A percentile compares a stretch with the other conserved stretches of the same genome.
These are phyloP conservation scores for Nasonia vitripennis DNA, from an alignment of 1,140 invertebrate species.

Conservation along the genomic window DNA sequence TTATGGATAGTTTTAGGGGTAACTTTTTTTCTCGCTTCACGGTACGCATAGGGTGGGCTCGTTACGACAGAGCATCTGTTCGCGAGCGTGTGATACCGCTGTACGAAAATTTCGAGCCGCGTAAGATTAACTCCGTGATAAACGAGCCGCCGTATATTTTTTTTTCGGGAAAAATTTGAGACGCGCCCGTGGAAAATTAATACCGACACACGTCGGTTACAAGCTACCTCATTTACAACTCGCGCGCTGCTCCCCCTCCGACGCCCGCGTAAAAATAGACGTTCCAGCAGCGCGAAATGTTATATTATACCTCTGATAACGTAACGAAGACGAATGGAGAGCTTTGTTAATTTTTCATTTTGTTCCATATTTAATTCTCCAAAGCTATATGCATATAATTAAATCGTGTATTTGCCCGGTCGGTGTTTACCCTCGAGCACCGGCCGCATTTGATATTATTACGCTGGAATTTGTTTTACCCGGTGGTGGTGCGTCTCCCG, in stretches of 20 bases:
- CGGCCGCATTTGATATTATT: not conserved
- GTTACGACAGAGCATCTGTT: not conserved
- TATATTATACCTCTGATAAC: not conserved
- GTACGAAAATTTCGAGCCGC: too few relatives aligned
- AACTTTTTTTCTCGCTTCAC: too few relatives aligned
- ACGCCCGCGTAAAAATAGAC: too few relatives aligned
- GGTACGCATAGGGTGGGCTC: not conserved
- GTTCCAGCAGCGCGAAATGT: not conserved
- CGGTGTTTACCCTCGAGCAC: not conserved
- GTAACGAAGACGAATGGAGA: not conserved
- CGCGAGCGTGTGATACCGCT: not conserved
- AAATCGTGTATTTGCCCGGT: too few relatives aligned
- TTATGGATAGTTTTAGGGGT: not conserved
- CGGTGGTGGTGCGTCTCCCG: not conserved
- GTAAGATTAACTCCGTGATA: too few relatives aligned
- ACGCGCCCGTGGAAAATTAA: too few relatives aligned
- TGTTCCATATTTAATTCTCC: slow-evolving; percentile 2
- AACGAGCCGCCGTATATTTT: too few relatives aligned
- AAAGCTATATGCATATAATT: not conserved
- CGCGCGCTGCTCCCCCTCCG: too few relatives aligned
- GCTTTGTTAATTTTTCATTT: not conserved
- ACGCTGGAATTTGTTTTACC: not conserved
- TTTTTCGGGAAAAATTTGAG: too few relatives aligned
- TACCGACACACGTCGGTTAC: too few relatives aligned
- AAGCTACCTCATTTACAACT: too few relatives aligned